phyloP scores from a whole-genome alignment of 1,140 invertebrate genomes.

The Musca domestica region DNA sequence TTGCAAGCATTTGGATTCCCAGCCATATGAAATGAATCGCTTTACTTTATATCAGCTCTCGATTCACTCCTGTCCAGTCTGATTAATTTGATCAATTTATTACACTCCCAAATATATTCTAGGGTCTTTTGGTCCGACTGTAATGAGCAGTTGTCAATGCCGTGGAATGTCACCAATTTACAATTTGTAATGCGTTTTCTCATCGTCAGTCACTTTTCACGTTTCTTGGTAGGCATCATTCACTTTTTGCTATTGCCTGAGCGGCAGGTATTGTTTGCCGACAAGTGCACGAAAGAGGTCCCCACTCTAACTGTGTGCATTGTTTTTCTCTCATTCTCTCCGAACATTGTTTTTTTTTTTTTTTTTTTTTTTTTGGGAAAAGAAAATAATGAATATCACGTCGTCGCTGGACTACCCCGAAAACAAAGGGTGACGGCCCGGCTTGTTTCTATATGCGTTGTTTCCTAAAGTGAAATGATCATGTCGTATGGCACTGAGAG shows the following conservation, averaged over 20 bases:
- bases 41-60: too few species aligned
- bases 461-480: neutral
- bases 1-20: too few species aligned
- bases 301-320: neutral
- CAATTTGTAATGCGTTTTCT: too few species aligned
- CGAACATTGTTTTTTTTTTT: too few species aligned
- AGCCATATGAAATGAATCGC: too few species aligned
- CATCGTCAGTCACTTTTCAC: too few species aligned
- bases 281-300: constrained; percentile 1
- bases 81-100: constrained; percentile 1
- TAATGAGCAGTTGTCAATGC: too few species aligned
- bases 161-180: too few species aligned
- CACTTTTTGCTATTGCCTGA: too few species aligned
- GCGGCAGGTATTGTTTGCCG: neutral
- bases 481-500: neutral
- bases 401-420: neutral
- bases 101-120: neutral
- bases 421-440: neutral
- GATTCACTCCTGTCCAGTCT: neutral
- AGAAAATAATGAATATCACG: neutral
- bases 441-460: neutral
- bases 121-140: too few species aligned
- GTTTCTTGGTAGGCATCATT: too few species aligned
- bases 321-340: neutral
- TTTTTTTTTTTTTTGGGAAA: too few species aligned